Evolutionary conservation across 2,113 vertebrate genomes (phyloP), one percentile per base, ranked within the genome.

Genomic region (Mandrillus leucophaeus): DNA sequence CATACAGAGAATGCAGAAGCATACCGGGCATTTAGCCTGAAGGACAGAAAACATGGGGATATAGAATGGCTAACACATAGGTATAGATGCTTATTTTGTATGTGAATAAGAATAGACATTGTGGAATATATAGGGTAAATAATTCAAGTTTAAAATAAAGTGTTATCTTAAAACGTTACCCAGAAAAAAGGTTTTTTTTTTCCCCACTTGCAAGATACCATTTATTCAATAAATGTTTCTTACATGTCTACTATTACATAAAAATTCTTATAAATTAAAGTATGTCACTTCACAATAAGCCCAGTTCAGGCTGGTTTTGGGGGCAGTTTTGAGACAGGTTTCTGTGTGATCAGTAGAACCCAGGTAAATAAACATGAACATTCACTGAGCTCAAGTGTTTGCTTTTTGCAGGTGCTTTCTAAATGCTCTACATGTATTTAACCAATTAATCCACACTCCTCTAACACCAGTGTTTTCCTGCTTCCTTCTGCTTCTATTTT

Each of bases 11-110:
- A 13, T 2, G 13, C 27, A n/a, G 45, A 68, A 7, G 45, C 50
- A 7, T 35, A 32, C 11, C 14, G 32, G 45, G 2, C 8, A 32
- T n/a, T 78, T 38, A 68, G 13, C 38, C 8, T 57, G 20, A 40
- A 72, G 22, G 8, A 48, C 30, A 32, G 50, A 64, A 76, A 40
- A 23, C 38, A 43, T 23, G 32, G 8, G 27, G 22, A 48, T 18
- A 32, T 5, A 52, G 1, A 1, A 1, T 2, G 20, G 13, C 38
- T 38, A 2, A 6, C 2, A 7, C 3, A 4, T 2, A 1, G 8
- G 2, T 8, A 7, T 10, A 14, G 48, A 6, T 32, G 35, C 23
- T 66, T n/a, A 11, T 38, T 88, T 88, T 68, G 0, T 68, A 20
- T 25, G 1, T 48, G 2, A 93, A 45, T 5, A 59, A 18, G 11